These are phyloP conservation scores for Cyclophora punctaria DNA, from an alignment of 2,888 invertebrate species.

Conservation along the genomic window DNA sequence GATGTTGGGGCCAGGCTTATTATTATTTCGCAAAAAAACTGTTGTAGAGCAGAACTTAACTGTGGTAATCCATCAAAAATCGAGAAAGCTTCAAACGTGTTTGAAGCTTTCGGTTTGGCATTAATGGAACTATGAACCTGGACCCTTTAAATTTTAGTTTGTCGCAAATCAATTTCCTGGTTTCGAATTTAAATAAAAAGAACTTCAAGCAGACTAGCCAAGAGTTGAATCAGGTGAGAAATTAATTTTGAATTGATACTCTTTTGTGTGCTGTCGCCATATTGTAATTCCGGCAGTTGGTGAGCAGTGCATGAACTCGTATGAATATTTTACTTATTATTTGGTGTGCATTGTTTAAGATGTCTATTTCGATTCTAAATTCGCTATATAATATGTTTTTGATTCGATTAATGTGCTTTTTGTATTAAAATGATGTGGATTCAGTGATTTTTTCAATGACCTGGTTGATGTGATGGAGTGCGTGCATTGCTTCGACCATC, in stretches of 20 bases:
- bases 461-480: too few relatives aligned
- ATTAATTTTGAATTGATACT: slow-evolving; percentile 24
- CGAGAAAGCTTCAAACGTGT: slow-evolving; percentile 93
- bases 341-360: too few relatives aligned
- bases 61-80: slow-evolving; percentile 81
- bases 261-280: slow-evolving; percentile 70
- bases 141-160: slow-evolving; percentile 98
- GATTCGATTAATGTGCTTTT: too few relatives aligned
- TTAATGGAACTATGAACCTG: slow-evolving; percentile 98
- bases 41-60: slow-evolving; percentile 55
- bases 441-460: too few relatives aligned
- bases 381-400: too few relatives aligned
- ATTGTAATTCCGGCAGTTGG: slow-evolving; percentile 41
- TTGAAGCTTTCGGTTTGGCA: slow-evolving; percentile 96
- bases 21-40: slow-evolving; percentile 63
- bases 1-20: slow-evolving; percentile 68
- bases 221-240: slow-evolving; percentile 91
- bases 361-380: too few relatives aligned
- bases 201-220: slow-evolving; percentile 93
- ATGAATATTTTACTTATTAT: too few relatives aligned
- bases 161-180: slow-evolving; percentile 98
- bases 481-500: background rate
- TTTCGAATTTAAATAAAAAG: slow-evolving; percentile 96
- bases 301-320: too few relatives aligned
- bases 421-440: too few relatives aligned